Conservation (phyloP, 2,797 vertebrate species). For the Rhabdophis nuchalis region DNA sequence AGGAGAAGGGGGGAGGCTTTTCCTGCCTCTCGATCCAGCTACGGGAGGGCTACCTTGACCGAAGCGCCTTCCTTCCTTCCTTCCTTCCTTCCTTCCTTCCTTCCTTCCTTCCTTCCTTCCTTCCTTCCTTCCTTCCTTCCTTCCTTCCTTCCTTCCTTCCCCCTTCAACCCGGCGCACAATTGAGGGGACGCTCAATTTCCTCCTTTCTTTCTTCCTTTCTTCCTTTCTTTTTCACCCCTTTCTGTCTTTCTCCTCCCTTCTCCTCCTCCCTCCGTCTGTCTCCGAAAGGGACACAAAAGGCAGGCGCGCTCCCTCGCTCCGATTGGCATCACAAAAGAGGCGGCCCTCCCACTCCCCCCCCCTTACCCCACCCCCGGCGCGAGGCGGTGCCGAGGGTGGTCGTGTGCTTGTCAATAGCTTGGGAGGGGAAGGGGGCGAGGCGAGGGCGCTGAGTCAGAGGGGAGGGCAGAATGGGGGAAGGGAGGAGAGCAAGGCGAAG, state of each 20-base stretch:
- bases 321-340: constrained; percentile 87
- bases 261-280: constrained; percentile 37
- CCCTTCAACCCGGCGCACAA: constrained; percentile 73
- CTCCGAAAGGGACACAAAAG: constrained; percentile 65
- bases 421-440: background rate
- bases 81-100: too few relatives aligned
- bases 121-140: too few relatives aligned
- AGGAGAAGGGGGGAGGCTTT: constrained; percentile 38
- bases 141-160: constrained; percentile 70
- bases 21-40: constrained; percentile 7
- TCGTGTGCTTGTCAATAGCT: constrained; percentile 68
- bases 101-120: constrained; percentile 14
- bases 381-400: background rate
- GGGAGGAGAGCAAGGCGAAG: background rate
- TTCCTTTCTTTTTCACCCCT: constrained; percentile 37
- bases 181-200: constrained; percentile 67
- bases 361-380: background rate
- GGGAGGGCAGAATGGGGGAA: background rate
- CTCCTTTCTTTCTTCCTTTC: constrained; percentile 43
- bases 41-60: constrained; percentile 45
- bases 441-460: background rate
- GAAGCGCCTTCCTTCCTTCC: constrained; percentile 4
- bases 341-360: constrained; percentile 17
- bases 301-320: constrained; percentile 58
- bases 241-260: constrained; percentile 44